Percentiles rank a stretch among this genome's conserved stretches.
phyloP scores from a whole-genome alignment of 2,888 invertebrate species.

The Archips xylosteana region DNA sequence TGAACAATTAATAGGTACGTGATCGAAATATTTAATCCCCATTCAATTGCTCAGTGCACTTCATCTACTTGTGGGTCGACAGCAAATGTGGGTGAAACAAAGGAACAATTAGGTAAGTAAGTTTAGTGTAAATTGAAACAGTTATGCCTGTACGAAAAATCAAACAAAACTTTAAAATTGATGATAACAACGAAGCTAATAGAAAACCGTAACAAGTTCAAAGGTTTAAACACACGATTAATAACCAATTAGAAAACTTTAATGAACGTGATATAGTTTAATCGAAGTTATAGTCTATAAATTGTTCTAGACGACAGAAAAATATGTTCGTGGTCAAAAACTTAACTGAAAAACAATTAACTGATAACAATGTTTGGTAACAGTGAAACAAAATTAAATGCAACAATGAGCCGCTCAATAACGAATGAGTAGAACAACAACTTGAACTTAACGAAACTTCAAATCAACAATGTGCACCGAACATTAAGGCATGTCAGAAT shows the following conservation, averaged over 20 bases:
- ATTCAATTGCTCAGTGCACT: constrained; percentile 14
- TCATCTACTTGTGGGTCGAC: neutral
- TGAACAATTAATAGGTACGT: constrained; percentile 11
- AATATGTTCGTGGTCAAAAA: constrained; percentile 4
- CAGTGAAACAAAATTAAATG: constrained; percentile 17
- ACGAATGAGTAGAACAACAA: constrained; percentile 39
- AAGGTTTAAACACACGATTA: neutral
- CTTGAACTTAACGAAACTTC: constrained; percentile 40
- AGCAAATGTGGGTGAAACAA: neutral
- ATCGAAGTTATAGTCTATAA: neutral
- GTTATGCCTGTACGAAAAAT: neutral
- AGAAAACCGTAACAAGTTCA: neutral
- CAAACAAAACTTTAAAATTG: neutral
- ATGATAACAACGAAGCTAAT: constrained; percentile 1
- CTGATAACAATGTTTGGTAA: constrained; percentile 29
- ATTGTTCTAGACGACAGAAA: neutral
- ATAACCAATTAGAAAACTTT: neutral
- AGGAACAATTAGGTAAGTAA: neutral
- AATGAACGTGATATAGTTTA: neutral
- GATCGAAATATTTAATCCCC: constrained; percentile 8
- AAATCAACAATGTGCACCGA: constrained; percentile 73
- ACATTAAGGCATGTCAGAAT: constrained; percentile 73
- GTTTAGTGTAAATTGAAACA: neutral
- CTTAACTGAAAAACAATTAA: constrained; percentile 26
- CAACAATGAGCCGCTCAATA: constrained; percentile 39